Evolutionary conservation across 2,888 invertebrate genomes (phyloP).

Genomic region (Rapana venosa): DNA sequence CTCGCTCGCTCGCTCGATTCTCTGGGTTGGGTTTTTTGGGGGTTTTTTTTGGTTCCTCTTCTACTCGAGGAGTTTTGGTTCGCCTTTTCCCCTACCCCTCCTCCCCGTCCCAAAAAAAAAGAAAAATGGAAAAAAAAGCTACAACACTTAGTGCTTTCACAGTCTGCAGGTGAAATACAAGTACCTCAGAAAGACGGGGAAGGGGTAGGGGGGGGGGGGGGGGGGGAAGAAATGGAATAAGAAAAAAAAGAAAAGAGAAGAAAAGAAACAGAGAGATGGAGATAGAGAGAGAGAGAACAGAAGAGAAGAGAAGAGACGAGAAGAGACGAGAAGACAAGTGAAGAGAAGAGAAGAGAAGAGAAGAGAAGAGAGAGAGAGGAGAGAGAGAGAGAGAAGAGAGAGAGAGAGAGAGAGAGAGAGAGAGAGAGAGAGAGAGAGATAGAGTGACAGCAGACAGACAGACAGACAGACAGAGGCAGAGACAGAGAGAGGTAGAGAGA

Average conservation of each 20-base stretch:
- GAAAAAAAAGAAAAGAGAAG: not conserved
- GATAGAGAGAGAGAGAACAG: not conserved
- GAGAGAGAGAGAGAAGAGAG: not conserved
- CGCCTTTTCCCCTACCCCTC: too few relatives aligned
- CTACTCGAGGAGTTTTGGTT: too few relatives aligned
- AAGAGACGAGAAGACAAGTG: not conserved
- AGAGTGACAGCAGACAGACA: not conserved
- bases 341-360: not conserved
- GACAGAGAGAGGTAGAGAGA: not conserved
- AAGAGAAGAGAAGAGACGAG: not conserved
- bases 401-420: constrained; percentile 20
- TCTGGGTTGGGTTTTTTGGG: too few relatives aligned
- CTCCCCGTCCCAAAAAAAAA: too few relatives aligned
- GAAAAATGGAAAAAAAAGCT: too few relatives aligned
- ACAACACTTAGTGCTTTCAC: too few relatives aligned
- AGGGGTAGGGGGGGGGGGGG: too few relatives aligned
- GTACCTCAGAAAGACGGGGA: not conserved
- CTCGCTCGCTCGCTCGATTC: too few relatives aligned
- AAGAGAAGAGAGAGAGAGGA: not conserved
- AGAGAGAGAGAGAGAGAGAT: not conserved
- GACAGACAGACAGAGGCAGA: not conserved
- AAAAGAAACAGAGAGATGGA: not conserved
- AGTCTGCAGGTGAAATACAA: too few relatives aligned
- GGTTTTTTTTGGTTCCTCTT: too few relatives aligned
- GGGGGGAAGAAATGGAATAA: too few relatives aligned